Evolutionary conservation across 2,113 vertebrate genomes (phyloP).

Genomic region (Coptodon rendalli): DNA sequence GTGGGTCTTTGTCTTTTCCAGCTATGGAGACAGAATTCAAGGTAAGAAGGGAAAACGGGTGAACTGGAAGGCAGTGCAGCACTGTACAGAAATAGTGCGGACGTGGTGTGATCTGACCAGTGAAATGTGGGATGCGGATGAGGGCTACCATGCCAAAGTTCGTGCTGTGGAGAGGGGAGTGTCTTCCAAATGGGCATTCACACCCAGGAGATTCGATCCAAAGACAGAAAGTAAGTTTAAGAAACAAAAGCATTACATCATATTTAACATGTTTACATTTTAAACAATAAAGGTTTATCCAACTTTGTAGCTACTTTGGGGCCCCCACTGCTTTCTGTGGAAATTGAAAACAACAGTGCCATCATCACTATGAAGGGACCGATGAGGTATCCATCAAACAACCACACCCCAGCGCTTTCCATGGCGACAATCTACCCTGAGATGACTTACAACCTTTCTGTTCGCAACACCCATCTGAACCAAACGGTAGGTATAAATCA

Average conservation of each 20-base stretch:
- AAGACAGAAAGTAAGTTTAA: slow-evolving; percentile 81
- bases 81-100: slow-evolving; percentile 70
- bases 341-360: slow-evolving; percentile 65
- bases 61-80: slow-evolving; percentile 73
- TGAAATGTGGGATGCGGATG: slow-evolving; percentile 73
- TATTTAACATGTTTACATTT: not conserved
- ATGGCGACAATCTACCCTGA: slow-evolving; percentile 72
- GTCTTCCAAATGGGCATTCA: slow-evolving; percentile 76
- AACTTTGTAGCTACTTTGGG: slow-evolving; percentile 74
- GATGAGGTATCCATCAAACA: slow-evolving; percentile 72
- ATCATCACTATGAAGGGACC: slow-evolving; percentile 75
- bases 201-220: slow-evolving; percentile 75
- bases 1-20: slow-evolving; percentile 37
- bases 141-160: slow-evolving; percentile 81
- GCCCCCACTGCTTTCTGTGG: slow-evolving; percentile 74
- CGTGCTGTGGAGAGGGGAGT: slow-evolving; percentile 53
- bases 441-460: slow-evolving; percentile 77
- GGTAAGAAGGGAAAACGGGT: slow-evolving; percentile 38
- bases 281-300: not conserved
- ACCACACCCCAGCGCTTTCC: slow-evolving; percentile 27
- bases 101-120: slow-evolving; percentile 83
- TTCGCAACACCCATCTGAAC: slow-evolving; percentile 64
- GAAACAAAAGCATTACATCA: not conserved
- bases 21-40: slow-evolving; percentile 76
- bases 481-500: slow-evolving; percentile 70